phyloP scores from a whole-genome alignment of 2,888 invertebrate species.

The Ligdia adustata region DNA sequence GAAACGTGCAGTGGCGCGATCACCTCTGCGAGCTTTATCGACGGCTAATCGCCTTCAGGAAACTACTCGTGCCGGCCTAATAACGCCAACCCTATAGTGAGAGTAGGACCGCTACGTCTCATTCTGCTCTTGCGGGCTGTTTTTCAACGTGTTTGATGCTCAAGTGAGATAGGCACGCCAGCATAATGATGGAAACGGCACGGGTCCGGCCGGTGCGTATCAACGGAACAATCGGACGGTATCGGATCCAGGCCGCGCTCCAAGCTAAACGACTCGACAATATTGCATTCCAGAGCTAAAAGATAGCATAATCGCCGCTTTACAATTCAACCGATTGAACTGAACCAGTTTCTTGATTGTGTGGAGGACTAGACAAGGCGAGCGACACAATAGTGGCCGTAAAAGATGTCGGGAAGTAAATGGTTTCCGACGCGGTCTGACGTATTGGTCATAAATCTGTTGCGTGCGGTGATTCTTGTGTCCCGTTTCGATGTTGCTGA shows the following conservation, averaged over 20 bases:
- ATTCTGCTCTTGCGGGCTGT: conserved; percentile 50
- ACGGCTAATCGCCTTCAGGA: conserved; percentile 64
- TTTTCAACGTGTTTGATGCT: conserved; percentile 56
- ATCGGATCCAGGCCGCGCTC: conserved; percentile 46
- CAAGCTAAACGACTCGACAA: conserved; percentile 42
- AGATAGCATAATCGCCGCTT: conserved; percentile 45
- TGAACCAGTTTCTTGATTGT: conserved; percentile 35
- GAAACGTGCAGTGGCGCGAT: conserved; percentile 48
- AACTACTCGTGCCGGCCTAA: conserved; percentile 62
- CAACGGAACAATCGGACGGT: conserved; percentile 46
- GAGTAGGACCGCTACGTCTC: conserved; percentile 56
- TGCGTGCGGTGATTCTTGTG: conserved; percentile 46
- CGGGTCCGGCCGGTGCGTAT: conserved; percentile 44
- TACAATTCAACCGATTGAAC: conserved; percentile 48
- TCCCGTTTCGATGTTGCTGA: conserved; percentile 55
- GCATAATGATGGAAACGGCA: conserved; percentile 56
- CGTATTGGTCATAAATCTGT: conserved; percentile 66
- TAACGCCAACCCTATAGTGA: conserved; percentile 60
- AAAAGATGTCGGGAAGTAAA: conserved; percentile 73
- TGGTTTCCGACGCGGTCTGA: conserved; percentile 60
- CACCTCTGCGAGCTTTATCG: conserved; percentile 29
- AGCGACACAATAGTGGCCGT: conserved; percentile 61
- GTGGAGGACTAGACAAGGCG: conserved; percentile 9
- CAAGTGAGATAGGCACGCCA: conserved; percentile 47
- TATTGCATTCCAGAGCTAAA: conserved; percentile 49